Evolutionary conservation across 2,797 vertebrate genomes (phyloP).

Genomic region (Strix occidentalis): DNA sequence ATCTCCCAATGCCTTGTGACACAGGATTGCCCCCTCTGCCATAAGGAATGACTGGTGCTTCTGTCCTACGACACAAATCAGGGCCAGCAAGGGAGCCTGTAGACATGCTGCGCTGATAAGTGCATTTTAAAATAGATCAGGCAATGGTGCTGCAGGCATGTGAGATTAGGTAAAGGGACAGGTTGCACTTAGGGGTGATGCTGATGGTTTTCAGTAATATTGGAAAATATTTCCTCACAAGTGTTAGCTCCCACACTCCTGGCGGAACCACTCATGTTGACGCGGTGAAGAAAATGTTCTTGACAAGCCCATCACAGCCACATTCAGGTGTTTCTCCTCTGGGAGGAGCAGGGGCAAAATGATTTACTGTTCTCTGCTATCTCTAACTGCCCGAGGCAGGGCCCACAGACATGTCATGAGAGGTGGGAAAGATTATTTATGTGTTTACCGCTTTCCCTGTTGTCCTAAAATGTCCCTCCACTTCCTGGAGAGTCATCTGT

Average conservation of each 20-base stretch:
- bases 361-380: neutral
- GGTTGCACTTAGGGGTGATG: neutral
- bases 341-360: neutral
- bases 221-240: neutral
- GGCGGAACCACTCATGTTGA: neutral
- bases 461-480: neutral
- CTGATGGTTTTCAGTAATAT: neutral
- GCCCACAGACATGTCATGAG: neutral
- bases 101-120: accelerated
- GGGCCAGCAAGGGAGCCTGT: neutral
- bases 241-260: neutral
- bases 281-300: neutral
- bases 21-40: neutral
- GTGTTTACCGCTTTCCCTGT: neutral
- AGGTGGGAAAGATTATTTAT: slow-evolving; percentile 23
- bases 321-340: neutral
- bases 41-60: neutral
- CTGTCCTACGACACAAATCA: neutral
- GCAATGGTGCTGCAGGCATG: neutral
- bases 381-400: neutral
- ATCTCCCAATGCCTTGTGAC: neutral
- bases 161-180: neutral
- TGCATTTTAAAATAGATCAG: accelerated
- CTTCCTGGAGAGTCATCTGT: neutral
- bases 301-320: neutral